These are phyloP conservation scores for Hirtodrosophila duncani DNA, from an alignment of 2,888 invertebrate species.

Conservation along the genomic window DNA sequence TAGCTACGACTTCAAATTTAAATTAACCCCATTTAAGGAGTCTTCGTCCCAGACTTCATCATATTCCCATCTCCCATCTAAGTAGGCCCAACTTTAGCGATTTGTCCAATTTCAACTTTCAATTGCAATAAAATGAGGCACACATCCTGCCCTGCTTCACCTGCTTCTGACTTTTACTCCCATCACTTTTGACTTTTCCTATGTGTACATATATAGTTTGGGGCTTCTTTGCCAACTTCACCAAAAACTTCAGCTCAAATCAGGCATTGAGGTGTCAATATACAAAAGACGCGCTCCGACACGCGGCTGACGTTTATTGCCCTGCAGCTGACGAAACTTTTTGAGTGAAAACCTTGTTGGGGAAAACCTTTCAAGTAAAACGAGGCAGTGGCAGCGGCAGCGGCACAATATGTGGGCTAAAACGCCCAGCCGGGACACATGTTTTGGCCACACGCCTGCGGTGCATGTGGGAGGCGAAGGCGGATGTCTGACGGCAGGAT, in stretches of 20 bases:
- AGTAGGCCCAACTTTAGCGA: conserved; percentile 35
- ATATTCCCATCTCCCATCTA: too few relatives aligned
- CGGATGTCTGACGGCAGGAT: too few relatives aligned
- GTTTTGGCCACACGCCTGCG: too few relatives aligned
- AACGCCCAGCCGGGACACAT: conserved; percentile 38
- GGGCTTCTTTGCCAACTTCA: conserved; percentile 13
- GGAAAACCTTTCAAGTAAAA: conserved; percentile 29
- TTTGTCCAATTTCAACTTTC: conserved; percentile 36
- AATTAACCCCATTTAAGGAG: too few relatives aligned
- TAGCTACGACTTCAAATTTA: too few relatives aligned
- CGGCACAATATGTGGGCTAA: conserved; percentile 31
- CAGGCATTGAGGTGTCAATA: conserved; percentile 59
- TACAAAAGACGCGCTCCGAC: conserved; percentile 61
- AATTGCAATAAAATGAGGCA: conserved; percentile 39
- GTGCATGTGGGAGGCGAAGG: too few relatives aligned
- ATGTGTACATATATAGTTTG: conserved; percentile 2
- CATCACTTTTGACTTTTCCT: conserved; percentile 10
- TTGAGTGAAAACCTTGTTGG: conserved; percentile 13
- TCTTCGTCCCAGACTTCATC: too few relatives aligned
- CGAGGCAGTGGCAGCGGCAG: not conserved
- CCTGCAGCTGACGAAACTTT: conserved; percentile 48
- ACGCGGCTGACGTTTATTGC: conserved; percentile 66
- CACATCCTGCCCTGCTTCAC: conserved; percentile 59
- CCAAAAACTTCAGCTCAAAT: conserved; percentile 35
- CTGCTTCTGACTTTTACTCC: too few relatives aligned